phyloP scores from a whole-genome alignment of 2,888 invertebrate genomes.

The Leptinotarsa rubiginosa region DNA sequence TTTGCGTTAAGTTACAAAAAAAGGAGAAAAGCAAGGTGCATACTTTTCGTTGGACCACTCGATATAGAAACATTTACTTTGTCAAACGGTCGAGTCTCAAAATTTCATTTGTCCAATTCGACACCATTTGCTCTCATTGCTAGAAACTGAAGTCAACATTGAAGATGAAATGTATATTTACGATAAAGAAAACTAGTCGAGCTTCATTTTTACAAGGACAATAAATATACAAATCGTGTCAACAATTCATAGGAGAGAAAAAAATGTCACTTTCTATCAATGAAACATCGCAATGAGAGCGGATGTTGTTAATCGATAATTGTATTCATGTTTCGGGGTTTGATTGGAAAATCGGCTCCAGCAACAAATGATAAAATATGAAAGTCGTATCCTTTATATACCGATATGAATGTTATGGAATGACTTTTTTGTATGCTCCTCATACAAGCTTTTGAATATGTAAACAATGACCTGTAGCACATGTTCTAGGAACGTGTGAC shows the following conservation, averaged over 20 bases:
- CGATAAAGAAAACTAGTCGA: too few relatives aligned
- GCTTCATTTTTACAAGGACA: too few relatives aligned
- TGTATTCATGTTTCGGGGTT: background rate
- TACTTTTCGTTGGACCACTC: too few relatives aligned
- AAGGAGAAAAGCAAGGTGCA: too few relatives aligned
- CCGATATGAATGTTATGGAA: background rate
- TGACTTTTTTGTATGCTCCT: constrained; percentile 15
- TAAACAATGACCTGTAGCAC: constrained; percentile 11
- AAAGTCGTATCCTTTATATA: background rate
- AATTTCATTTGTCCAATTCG: too few relatives aligned
- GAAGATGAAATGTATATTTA: too few relatives aligned
- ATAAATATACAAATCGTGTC: too few relatives aligned
- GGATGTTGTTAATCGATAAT: background rate
- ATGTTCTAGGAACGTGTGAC: constrained; percentile 22
- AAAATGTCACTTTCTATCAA: background rate
- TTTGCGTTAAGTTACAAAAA: too few relatives aligned
- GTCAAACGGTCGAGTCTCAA: too few relatives aligned
- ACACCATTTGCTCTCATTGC: too few relatives aligned
- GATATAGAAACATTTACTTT: too few relatives aligned
- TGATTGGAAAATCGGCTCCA: background rate
- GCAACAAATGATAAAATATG: background rate
- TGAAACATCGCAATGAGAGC: background rate
- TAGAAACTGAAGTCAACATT: too few relatives aligned
- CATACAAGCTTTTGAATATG: constrained; percentile 8
- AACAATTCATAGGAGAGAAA: background rate